Percentiles rank a stretch among this genome's conserved stretches.
These are phyloP conservation scores for Mus spretus DNA, from an alignment of 2,797 vertebrate genomes.

Conservation along the genomic window DNA sequence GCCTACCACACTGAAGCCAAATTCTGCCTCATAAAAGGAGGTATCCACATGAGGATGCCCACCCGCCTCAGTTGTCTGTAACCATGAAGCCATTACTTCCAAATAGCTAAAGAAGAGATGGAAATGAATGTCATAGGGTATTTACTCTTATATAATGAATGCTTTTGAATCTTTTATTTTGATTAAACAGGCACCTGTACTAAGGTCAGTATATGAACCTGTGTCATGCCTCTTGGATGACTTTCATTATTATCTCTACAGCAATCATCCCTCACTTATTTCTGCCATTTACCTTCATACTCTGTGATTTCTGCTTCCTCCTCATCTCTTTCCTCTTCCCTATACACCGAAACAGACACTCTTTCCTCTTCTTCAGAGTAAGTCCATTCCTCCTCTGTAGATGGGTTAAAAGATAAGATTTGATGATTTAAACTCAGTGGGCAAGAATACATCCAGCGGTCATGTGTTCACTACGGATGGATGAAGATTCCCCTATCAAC, in stretches of 20 bases:
- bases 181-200: not conserved
- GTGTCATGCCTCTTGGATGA: not conserved
- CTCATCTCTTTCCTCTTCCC: slow-evolving; percentile 86
- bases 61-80: not conserved
- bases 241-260: not conserved
- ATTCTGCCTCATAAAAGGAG: not conserved
- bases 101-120: not conserved
- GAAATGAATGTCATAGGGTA: not conserved
- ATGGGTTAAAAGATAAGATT: slow-evolving; percentile 87
- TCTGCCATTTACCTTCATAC: slow-evolving; percentile 82
- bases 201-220: not conserved
- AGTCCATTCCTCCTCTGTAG: slow-evolving; percentile 87
- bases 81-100: not conserved
- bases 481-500: not conserved
- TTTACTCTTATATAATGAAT: not conserved
- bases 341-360: slow-evolving; percentile 81
- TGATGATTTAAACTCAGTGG: slow-evolving; percentile 60
- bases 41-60: not conserved
- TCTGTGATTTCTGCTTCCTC: slow-evolving; percentile 82
- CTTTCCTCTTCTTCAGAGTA: slow-evolving; percentile 86
- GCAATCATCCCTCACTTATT: not conserved
- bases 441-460: not conserved
- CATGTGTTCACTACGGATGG: not conserved
- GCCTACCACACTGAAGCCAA: not conserved
- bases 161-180: slow-evolving; percentile 15